phyloP scores from a whole-genome alignment of 2,797 vertebrate species.

The Intellagama lesueurii region DNA sequence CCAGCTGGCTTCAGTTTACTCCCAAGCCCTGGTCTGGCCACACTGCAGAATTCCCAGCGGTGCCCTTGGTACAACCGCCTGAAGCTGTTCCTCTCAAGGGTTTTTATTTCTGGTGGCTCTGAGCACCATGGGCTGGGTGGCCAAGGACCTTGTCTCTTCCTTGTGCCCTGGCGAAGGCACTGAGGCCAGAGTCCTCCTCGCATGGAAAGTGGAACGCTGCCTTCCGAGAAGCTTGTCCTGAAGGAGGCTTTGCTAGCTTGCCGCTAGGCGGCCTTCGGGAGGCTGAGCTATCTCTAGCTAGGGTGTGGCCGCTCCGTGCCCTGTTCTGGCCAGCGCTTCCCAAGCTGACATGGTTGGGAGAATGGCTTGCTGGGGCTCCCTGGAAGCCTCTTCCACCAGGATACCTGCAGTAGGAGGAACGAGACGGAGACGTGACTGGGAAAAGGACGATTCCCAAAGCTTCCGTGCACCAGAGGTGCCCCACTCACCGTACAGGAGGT shows the following conservation, averaged over 20 bases:
- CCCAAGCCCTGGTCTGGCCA: background rate
- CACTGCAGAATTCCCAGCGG: background rate
- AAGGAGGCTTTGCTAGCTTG: rapidly evolving
- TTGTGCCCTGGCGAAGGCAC: rapidly evolving
- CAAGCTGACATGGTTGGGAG: background rate
- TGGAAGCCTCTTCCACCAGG: background rate
- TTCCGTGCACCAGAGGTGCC: background rate
- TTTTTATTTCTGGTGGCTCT: slow-evolving; percentile 37
- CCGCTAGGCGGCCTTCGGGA: slow-evolving; percentile 5
- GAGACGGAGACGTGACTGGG: background rate
- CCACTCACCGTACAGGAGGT: slow-evolving; percentile 62
- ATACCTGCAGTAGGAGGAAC: slow-evolving; percentile 30
- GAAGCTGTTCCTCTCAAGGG: rapidly evolving
- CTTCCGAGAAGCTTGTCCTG: rapidly evolving
- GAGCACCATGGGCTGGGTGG: rapidly evolving
- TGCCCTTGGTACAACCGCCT: rapidly evolving
- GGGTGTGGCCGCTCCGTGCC: rapidly evolving
- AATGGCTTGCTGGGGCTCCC: background rate
- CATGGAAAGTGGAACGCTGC: rapidly evolving
- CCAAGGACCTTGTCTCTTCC: background rate
- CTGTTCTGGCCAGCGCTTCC: rapidly evolving
- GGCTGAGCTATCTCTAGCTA: background rate
- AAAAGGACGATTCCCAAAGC: no score
- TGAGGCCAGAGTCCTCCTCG: background rate
- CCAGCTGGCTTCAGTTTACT: no score